Conservation (phyloP, 2,113 vertebrate species). For the Oceanites oceanicus region DNA sequence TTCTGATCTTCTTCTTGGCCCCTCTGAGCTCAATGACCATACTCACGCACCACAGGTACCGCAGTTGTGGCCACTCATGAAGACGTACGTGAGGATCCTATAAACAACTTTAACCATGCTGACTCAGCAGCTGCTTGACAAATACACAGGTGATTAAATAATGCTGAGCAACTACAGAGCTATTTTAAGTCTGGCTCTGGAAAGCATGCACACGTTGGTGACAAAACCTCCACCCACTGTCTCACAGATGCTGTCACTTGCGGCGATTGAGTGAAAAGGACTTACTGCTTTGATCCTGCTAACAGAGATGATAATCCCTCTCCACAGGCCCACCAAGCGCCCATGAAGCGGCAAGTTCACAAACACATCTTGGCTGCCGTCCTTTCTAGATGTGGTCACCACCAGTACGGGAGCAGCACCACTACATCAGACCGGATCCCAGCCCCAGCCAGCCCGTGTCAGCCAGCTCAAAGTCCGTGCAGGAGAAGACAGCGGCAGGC, state of each 20-base stretch:
- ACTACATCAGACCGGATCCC: fast-evolving
- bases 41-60: fast-evolving
- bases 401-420: background rate
- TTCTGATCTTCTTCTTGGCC: background rate
- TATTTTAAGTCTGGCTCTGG: background rate
- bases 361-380: background rate
- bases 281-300: background rate
- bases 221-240: background rate
- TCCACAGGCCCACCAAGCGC: background rate
- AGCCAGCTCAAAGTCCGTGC: fast-evolving
- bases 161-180: background rate
- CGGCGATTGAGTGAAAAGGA: fast-evolving
- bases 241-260: fast-evolving
- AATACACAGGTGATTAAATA: background rate
- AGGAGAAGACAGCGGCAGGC: background rate
- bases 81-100: fast-evolving
- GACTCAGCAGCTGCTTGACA: background rate
- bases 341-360: background rate
- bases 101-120: background rate
- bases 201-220: fast-evolving
- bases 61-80: background rate
- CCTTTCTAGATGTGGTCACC: background rate
- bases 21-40: fast-evolving
- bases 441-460: background rate
- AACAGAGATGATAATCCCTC: background rate